Conservation (phyloP, 2,797 vertebrate species). For the Kryptopterus vitreolus region DNA sequence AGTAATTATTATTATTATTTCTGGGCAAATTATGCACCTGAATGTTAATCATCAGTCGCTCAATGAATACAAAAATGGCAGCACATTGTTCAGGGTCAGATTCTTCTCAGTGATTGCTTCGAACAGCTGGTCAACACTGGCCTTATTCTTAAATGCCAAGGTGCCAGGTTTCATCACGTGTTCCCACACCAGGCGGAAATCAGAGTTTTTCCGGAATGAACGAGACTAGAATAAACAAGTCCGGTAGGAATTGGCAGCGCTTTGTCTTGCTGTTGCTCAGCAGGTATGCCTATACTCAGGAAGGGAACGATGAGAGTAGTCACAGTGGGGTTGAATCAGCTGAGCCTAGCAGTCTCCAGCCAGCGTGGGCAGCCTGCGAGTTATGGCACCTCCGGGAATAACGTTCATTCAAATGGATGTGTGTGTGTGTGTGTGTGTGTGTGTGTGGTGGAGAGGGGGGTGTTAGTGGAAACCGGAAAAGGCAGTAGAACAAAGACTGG, state of each 20-base stretch:
- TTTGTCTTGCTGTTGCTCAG: conserved; percentile 42
- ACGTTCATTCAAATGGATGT: conserved; percentile 54
- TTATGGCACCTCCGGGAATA: conserved; percentile 53
- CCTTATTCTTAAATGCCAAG: conserved; percentile 40
- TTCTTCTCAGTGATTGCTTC: conserved; percentile 16
- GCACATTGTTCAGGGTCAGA: background rate
- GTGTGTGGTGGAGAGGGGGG: conserved; percentile 20
- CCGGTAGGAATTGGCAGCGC: conserved; percentile 38
- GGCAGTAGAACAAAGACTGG: conserved; percentile 47
- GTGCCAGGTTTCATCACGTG: conserved; percentile 27
- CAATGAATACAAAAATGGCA: background rate
- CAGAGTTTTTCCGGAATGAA: conserved; percentile 32
- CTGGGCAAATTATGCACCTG: background rate
- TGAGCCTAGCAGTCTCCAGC: conserved; percentile 43
- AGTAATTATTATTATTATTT: too few relatives aligned
- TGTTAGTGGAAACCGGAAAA: conserved; percentile 44
- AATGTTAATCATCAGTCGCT: background rate
- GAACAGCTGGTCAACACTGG: conserved; percentile 26
- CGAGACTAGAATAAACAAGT: conserved; percentile 41
- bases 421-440: conserved; percentile 26
- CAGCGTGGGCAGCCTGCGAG: conserved; percentile 43
- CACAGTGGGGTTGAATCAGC: conserved; percentile 48
- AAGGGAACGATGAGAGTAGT: conserved; percentile 36
- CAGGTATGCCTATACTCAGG: conserved; percentile 35
- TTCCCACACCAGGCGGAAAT: conserved; percentile 24